Evolutionary conservation across 2,113 vertebrate species (phyloP).

Genomic region (Sinosuthora webbiana): DNA sequence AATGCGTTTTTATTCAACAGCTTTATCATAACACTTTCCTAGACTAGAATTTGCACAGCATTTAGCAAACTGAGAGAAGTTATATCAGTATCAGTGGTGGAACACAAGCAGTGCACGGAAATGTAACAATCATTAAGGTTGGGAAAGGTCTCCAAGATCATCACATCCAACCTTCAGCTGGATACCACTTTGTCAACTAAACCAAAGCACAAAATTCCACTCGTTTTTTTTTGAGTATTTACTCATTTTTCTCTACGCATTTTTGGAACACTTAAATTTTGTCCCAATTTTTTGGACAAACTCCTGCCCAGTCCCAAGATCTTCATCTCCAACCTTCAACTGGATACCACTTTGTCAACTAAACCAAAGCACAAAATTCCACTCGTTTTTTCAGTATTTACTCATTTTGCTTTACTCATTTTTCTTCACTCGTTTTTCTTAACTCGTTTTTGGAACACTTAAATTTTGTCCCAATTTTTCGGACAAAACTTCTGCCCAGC

Average conservation of each 20-base stretch:
- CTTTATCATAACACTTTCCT: neutral
- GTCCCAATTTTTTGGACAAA: too few relatives aligned
- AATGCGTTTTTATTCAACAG: neutral
- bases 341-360: neutral
- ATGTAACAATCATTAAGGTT: too few relatives aligned
- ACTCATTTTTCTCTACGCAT: neutral
- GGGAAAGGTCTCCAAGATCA: neutral
- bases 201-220: accelerated
- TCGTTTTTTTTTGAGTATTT: accelerated
- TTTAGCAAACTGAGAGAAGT: neutral
- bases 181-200: neutral
- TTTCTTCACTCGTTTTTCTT: neutral
- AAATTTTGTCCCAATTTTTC: too few relatives aligned
- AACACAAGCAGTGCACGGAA: neutral
- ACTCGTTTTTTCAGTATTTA: accelerated
- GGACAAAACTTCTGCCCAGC: too few relatives aligned
- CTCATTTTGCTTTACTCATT: neutral
- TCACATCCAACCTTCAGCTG: neutral
- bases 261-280: neutral
- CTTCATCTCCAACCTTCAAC: neutral
- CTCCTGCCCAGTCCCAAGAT: neutral
- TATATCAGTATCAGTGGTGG: neutral
- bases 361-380: neutral
- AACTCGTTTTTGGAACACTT: too few relatives aligned
- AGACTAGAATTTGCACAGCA: neutral